Conservation (phyloP, 2,113 vertebrate genomes). For the Proterorhinus semilunaris region DNA sequence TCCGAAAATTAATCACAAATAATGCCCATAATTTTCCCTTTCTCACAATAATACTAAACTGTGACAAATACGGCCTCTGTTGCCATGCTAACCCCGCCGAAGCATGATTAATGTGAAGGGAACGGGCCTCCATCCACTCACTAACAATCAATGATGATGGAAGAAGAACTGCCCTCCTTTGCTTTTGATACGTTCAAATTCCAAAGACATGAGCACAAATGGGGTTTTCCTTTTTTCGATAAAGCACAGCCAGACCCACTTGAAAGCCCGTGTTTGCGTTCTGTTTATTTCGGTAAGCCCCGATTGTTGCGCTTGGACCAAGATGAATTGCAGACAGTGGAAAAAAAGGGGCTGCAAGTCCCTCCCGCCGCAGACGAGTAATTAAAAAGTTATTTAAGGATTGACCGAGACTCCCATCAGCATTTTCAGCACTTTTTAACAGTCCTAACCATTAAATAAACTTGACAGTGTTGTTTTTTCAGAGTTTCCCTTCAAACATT, state of each 20-base stretch:
- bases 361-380: background rate
- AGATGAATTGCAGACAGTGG: constrained; percentile 23
- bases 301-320: constrained; percentile 17
- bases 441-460: constrained; percentile 21
- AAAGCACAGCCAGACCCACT: background rate
- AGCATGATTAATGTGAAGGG: too few relatives aligned
- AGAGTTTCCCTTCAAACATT: background rate
- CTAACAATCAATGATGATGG: too few relatives aligned
- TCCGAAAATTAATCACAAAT: too few relatives aligned
- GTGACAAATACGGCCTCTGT: too few relatives aligned
- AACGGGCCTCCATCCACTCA: too few relatives aligned
- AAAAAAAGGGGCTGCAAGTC: constrained; percentile 9
- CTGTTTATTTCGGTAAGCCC: constrained; percentile 8
- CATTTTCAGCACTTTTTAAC: constrained; percentile 11
- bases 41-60: too few relatives aligned
- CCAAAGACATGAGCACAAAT: too few relatives aligned
- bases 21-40: too few relatives aligned
- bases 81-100: too few relatives aligned
- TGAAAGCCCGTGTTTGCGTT: constrained; percentile 9
- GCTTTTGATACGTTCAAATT: too few relatives aligned
- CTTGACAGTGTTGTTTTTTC: constrained; percentile 24
- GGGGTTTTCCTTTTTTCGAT: background rate
- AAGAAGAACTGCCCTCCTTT: too few relatives aligned
- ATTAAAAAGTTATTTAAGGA: constrained; percentile 22
- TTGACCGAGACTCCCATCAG: constrained; percentile 10